These are phyloP conservation scores for Nomada flava DNA, from an alignment of 2,888 invertebrate species.

Conservation along the genomic window DNA sequence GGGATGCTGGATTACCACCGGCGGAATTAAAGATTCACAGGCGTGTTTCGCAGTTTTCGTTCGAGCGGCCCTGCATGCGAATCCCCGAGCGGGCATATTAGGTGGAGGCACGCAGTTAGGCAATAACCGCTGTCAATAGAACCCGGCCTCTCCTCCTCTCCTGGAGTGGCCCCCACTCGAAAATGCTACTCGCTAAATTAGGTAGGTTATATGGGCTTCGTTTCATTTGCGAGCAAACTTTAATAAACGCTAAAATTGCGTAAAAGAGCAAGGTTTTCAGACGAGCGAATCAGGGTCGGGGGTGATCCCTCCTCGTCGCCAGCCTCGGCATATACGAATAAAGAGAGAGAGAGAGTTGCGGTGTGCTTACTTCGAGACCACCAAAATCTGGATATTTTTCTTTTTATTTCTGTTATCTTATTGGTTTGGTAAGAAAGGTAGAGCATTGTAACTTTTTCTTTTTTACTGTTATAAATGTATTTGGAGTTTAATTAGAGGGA, in stretches of 20 bases:
- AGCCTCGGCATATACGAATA: conserved; percentile 48
- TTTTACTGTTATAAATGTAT: too few species aligned
- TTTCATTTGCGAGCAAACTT: conserved; percentile 85
- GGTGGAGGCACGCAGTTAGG: conserved; percentile 84
- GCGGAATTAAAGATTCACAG: conserved; percentile 82
- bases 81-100: conserved; percentile 83
- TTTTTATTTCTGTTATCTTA: neutral
- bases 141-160: conserved; percentile 76
- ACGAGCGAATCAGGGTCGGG: conserved; percentile 78
- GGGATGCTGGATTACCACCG: conserved; percentile 67
- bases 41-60: conserved; percentile 82
- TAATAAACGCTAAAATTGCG: conserved; percentile 85
- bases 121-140: conserved; percentile 85
- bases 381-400: conserved; percentile 37
- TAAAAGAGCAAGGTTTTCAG: conserved; percentile 85
- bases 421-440: conserved; percentile 32
- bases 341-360: conserved; percentile 38
- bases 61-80: conserved; percentile 82
- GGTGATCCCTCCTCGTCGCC: conserved; percentile 66
- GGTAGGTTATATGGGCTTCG: conserved; percentile 85
- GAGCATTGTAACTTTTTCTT: neutral
- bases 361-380: conserved; percentile 42
- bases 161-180: conserved; percentile 83
- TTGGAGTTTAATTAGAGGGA: too few species aligned
- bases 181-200: conserved; percentile 85